phyloP scores from a whole-genome alignment of 2,888 invertebrate genomes.

The Phlogophora meticulosa region DNA sequence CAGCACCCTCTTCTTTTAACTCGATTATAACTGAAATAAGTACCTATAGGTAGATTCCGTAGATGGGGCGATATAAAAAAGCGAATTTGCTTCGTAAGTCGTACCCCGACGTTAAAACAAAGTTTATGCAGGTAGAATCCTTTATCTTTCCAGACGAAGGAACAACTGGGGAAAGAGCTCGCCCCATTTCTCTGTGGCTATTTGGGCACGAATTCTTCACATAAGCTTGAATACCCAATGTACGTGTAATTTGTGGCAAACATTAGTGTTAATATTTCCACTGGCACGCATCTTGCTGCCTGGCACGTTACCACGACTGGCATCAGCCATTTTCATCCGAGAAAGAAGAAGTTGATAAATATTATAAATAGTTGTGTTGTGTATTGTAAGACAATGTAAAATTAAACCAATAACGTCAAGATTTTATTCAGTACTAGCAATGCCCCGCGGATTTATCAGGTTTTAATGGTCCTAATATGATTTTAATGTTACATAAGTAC shows the following conservation, averaged over 20 bases:
- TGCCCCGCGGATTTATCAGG: too few species aligned
- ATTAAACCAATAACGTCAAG: too few species aligned
- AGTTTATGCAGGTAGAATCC: constrained; percentile 28
- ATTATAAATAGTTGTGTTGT: too few species aligned
- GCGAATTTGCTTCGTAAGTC: constrained; percentile 12
- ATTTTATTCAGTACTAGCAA: too few species aligned
- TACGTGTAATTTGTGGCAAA: neutral
- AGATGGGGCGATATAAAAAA: constrained; percentile 29
- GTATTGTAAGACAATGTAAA: too few species aligned
- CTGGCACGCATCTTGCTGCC: too few species aligned
- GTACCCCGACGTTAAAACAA: constrained; percentile 11
- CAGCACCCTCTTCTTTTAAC: constrained; percentile 4
- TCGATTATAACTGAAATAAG: constrained; percentile 37
- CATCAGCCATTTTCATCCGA: too few species aligned
- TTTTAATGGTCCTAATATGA: too few species aligned
- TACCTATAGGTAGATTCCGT: neutral
- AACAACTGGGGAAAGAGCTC: constrained; percentile 19
- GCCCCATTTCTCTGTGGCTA: constrained; percentile 28
- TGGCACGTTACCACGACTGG: too few species aligned
- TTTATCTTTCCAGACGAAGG: constrained; percentile 41
- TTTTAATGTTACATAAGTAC: too few species aligned
- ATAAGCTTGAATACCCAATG: constrained; percentile 6
- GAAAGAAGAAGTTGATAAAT: too few species aligned
- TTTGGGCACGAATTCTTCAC: constrained; percentile 21
- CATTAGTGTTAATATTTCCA: too few species aligned